Percentiles rank a stretch among this genome's conserved stretches.
Conservation (phyloP, 2,797 vertebrate species). For the Thripadectes ignobilis region DNA sequence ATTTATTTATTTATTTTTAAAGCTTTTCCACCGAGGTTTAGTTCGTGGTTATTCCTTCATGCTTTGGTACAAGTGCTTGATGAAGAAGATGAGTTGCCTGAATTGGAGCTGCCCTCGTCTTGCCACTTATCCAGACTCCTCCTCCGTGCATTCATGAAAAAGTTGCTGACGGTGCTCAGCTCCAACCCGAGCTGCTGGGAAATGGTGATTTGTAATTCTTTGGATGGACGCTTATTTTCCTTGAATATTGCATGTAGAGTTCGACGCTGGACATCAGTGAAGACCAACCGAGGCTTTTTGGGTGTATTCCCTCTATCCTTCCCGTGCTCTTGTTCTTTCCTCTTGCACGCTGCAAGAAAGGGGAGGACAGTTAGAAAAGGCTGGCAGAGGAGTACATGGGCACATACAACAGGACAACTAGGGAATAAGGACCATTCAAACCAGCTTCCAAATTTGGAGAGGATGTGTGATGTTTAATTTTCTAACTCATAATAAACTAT, state of each 20-base stretch:
- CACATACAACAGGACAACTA: neutral
- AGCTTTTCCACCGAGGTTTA: constrained; percentile 99
- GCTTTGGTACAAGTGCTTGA: constrained; percentile 98
- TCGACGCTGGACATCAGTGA: constrained; percentile 98
- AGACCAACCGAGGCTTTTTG: constrained; percentile 97
- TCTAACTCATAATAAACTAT: neutral
- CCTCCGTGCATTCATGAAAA: constrained; percentile 99
- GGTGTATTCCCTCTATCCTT: constrained; percentile 90
- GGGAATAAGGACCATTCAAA: accelerated
- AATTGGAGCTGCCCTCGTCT: constrained; percentile 91
- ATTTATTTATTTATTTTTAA: constrained; percentile 82
- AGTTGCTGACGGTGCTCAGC: constrained; percentile 98
- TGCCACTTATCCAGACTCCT: constrained; percentile 99
- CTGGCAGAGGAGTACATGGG: accelerated
- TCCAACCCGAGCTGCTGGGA: constrained; percentile 98
- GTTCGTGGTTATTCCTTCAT: constrained; percentile 89
- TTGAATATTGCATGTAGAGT: constrained; percentile 99
- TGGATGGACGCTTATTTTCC: constrained; percentile 99
- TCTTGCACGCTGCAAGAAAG: constrained; percentile 90
- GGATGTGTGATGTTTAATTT: neutral
- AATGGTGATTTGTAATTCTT: constrained; percentile 98
- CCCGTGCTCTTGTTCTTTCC: constrained; percentile 95
- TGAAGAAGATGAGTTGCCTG: constrained; percentile 87
- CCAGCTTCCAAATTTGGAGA: neutral
- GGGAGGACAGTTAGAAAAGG: constrained; percentile 40